phyloP scores from a whole-genome alignment of 2,888 invertebrate species.

The Latrodectus elegans region DNA sequence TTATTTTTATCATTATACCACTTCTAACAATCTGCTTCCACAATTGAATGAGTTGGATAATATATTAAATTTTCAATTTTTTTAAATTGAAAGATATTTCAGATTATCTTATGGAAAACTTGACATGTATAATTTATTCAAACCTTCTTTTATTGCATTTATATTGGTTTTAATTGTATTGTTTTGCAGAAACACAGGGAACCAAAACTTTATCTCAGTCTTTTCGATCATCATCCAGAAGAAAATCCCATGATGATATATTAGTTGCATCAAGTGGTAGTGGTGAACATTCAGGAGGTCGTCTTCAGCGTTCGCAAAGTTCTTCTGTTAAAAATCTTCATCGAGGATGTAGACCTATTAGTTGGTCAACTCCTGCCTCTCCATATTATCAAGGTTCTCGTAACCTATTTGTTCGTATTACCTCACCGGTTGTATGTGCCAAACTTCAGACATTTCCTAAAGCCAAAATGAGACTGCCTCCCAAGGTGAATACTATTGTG shows the following conservation, averaged over 20 bases:
- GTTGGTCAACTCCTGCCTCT: conserved; percentile 66
- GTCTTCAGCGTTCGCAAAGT: conserved; percentile 37
- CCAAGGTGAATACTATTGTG: conserved; percentile 54
- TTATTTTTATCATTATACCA: too few species aligned
- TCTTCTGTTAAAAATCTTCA: conserved; percentile 62
- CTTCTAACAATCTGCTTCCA: too few species aligned
- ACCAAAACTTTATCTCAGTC: conserved; percentile 33
- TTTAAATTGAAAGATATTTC: too few species aligned
- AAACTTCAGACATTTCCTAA: conserved; percentile 67
- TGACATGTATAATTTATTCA: too few species aligned
- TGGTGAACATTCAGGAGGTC: conserved; percentile 8
- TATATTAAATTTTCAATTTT: too few species aligned
- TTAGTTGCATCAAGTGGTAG: conserved; percentile 32
- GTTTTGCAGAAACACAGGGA: conserved; percentile 14
- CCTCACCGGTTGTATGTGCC: conserved; percentile 67
- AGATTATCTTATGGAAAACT: too few species aligned
- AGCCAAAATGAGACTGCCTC: conserved; percentile 69
- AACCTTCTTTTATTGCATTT: too few species aligned
- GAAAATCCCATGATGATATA: conserved; percentile 62
- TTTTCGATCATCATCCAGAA: conserved; percentile 47
- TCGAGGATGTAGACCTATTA: conserved; percentile 44
- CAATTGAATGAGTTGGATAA: too few species aligned
- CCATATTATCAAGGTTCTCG: conserved; percentile 65
- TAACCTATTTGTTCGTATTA: conserved; percentile 67
- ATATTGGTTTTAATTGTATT: background rate